phyloP scores from a whole-genome alignment of 2,113 vertebrate species.

The Entosphenus tridentatus region DNA sequence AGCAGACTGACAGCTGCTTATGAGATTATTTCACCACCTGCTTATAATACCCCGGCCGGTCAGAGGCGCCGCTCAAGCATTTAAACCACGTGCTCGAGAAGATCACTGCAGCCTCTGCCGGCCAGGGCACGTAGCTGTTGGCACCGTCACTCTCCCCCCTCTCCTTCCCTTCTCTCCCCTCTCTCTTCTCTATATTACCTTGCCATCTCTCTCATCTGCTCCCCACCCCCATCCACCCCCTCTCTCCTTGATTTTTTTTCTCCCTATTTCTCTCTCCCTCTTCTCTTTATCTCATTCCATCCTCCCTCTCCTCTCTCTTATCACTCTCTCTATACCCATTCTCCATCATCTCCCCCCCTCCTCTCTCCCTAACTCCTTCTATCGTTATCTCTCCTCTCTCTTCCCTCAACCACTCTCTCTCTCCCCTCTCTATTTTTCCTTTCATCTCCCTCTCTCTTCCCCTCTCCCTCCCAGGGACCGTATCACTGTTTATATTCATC shows the following conservation, averaged over 20 bases:
- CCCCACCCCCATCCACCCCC: background rate
- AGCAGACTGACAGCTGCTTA: no score
- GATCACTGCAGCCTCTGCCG: no score
- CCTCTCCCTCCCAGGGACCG: no score
- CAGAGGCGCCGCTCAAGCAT: no score
- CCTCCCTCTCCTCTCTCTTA: background rate
- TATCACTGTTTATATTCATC: no score
- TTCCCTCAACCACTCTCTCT: background rate
- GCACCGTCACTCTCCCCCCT: background rate
- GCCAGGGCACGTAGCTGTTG: no score
- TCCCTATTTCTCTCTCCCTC: background rate
- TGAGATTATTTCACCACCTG: no score
- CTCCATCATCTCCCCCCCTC: background rate
- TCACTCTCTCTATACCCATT: background rate
- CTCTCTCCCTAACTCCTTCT: background rate
- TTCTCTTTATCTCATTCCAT: background rate
- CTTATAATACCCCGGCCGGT: no score
- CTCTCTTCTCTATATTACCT: background rate
- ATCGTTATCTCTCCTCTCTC: background rate
- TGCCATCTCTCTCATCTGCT: background rate
- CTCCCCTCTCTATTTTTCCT: background rate
- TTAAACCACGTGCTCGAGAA: no score
- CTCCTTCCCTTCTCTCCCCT: background rate
- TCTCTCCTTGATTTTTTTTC: background rate
- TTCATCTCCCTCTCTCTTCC: background rate